Percentiles rank a stretch among this genome's conserved stretches.
Conservation (phyloP, 2,113 vertebrate species). For the Prochilodus magdalenae region DNA sequence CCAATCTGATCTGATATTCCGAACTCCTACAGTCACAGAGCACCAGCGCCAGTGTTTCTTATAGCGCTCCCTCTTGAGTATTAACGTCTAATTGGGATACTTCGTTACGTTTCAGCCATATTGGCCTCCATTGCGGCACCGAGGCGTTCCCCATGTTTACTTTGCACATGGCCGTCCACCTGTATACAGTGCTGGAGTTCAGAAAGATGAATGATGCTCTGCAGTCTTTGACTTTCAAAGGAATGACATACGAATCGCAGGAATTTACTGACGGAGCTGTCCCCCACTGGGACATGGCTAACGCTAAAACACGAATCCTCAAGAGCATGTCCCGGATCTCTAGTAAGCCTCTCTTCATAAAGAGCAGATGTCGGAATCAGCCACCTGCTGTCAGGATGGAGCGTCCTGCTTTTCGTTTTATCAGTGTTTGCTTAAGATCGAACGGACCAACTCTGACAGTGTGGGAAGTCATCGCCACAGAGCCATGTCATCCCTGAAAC, state of each 20-base stretch:
- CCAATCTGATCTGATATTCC: too few relatives aligned
- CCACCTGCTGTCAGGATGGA: slow-evolving; percentile 31
- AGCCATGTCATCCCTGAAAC: slow-evolving; percentile 55
- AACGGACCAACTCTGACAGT: slow-evolving; percentile 66
- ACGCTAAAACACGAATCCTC: slow-evolving; percentile 32
- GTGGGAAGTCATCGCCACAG: slow-evolving; percentile 60
- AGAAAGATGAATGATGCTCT: not conserved
- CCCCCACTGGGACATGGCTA: not conserved
- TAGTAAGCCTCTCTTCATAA: slow-evolving; percentile 5
- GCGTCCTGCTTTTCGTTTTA: slow-evolving; percentile 22
- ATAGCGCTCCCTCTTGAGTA: too few relatives aligned
- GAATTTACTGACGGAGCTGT: not conserved
- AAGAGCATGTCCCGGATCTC: slow-evolving; percentile 20
- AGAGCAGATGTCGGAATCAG: slow-evolving; percentile 29
- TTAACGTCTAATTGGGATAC: too few relatives aligned
- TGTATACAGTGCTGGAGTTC: not conserved
- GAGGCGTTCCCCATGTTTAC: not conserved
- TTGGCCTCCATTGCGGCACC: not conserved
- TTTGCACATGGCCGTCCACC: not conserved
- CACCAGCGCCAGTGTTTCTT: too few relatives aligned
- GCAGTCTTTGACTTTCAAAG: not conserved
- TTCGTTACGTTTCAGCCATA: too few relatives aligned
- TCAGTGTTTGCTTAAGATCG: slow-evolving; percentile 22
- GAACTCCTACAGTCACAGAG: too few relatives aligned
- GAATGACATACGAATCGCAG: not conserved